phyloP scores from a whole-genome alignment of 2,797 vertebrate genomes.

The Micrastur ruficollis region DNA sequence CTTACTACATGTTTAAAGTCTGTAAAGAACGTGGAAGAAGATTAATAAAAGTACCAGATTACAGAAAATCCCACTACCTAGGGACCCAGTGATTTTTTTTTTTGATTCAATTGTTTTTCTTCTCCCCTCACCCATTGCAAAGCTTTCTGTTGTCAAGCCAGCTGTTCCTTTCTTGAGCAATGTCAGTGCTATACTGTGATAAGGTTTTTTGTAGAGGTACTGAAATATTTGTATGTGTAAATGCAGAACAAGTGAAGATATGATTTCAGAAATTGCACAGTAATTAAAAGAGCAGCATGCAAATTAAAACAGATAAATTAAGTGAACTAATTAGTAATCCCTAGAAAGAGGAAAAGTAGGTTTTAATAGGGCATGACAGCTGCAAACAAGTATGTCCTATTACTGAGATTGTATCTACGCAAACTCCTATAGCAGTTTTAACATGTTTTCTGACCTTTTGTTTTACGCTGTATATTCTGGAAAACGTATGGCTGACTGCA shows the following conservation, averaged over 20 bases:
- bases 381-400: constrained; percentile 14
- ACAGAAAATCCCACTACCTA: constrained; percentile 57
- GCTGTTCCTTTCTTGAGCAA: neutral
- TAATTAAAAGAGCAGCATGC: constrained; percentile 60
- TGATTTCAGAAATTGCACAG: neutral
- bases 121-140: neutral
- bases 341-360: constrained; percentile 22
- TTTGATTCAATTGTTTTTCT: neutral
- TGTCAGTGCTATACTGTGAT: neutral
- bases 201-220: neutral
- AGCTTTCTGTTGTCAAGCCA: neutral
- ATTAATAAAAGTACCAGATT: constrained; percentile 60
- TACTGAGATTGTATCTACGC: neutral
- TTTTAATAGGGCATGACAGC: constrained; percentile 39
- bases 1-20: constrained; percentile 33
- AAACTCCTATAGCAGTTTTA: neutral
- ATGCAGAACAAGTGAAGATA: neutral
- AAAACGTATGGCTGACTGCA: neutral
- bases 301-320: constrained; percentile 67
- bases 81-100: neutral
- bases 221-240: neutral
- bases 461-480: neutral
- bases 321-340: constrained; percentile 56
- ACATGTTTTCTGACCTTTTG: neutral
- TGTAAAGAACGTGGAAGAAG: constrained; percentile 43